Evolutionary conservation across 2,888 invertebrate genomes (phyloP).

Genomic region (Tineola bisselliella): DNA sequence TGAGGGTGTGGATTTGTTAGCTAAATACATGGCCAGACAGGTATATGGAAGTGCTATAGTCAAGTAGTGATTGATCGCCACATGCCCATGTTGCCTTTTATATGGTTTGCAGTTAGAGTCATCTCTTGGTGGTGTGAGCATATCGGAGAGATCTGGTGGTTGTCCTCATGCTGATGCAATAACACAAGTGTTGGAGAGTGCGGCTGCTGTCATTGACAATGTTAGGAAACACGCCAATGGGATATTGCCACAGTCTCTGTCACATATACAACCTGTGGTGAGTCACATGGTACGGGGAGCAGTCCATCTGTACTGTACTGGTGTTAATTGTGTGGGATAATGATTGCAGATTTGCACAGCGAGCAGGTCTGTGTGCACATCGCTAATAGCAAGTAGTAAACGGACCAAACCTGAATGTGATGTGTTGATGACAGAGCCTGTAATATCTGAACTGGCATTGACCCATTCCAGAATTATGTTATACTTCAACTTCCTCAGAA

Average conservation of each 20-base stretch:
- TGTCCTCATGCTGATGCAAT: constrained; percentile 44
- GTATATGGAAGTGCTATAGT: constrained; percentile 42
- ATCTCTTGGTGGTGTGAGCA: constrained; percentile 31
- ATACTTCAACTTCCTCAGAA: constrained; percentile 86
- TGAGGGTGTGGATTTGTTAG: constrained; percentile 89
- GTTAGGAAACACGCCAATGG: constrained; percentile 20
- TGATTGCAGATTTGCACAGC: constrained; percentile 12
- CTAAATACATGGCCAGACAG: constrained; percentile 85
- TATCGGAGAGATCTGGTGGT: constrained; percentile 20
- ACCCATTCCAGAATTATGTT: constrained; percentile 91
- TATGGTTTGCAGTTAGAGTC: constrained; percentile 29
- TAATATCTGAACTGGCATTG: constrained; percentile 90
- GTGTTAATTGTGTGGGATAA: too few relatives aligned
- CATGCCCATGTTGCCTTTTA: background rate
- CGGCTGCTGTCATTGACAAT: constrained; percentile 31
- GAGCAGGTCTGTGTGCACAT: constrained; percentile 16
- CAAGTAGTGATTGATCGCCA: background rate
- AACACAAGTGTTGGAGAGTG: constrained; percentile 46
- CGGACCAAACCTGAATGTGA: constrained; percentile 19
- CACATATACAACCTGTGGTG: constrained; percentile 35
- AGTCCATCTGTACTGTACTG: too few relatives aligned
- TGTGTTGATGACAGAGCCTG: constrained; percentile 72
- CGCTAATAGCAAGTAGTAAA: constrained; percentile 20
- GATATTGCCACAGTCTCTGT: constrained; percentile 19
- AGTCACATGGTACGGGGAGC: too few relatives aligned